These are phyloP conservation scores for Tridacna gigas DNA, from an alignment of 2,888 invertebrate species.

Conservation along the genomic window DNA sequence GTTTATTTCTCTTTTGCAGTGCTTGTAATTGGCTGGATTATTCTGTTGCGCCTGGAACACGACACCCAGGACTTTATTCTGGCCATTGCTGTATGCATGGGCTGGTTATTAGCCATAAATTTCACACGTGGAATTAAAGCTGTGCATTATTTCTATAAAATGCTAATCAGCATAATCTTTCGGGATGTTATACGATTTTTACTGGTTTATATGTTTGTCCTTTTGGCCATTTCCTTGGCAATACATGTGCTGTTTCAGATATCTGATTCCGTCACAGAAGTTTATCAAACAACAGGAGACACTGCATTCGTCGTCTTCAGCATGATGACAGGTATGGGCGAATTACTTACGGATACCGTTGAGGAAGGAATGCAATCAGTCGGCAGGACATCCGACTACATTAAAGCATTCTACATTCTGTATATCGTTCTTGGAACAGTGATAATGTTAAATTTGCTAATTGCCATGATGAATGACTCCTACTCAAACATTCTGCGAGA, in stretches of 20 bases:
- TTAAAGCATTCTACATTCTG: slow-evolving; percentile 76
- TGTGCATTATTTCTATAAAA: slow-evolving; percentile 80
- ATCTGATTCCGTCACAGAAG: slow-evolving; percentile 50
- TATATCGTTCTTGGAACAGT: slow-evolving; percentile 79
- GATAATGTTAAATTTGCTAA: slow-evolving; percentile 77
- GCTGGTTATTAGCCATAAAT: slow-evolving; percentile 79
- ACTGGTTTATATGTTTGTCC: slow-evolving; percentile 79
- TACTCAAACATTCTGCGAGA: slow-evolving; percentile 72
- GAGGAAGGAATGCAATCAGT: slow-evolving; percentile 14
- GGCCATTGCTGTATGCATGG: slow-evolving; percentile 75
- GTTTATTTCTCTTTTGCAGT: slow-evolving; percentile 61
- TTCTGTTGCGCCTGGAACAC: slow-evolving; percentile 56
- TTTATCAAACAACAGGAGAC: slow-evolving; percentile 68
- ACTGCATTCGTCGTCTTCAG: slow-evolving; percentile 80
- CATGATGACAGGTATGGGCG: slow-evolving; percentile 77
- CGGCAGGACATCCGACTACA: slow-evolving; percentile 61
- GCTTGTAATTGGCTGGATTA: slow-evolving; percentile 74
- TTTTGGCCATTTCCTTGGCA: slow-evolving; percentile 81
- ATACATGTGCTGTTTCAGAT: slow-evolving; percentile 77
- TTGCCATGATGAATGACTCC: slow-evolving; percentile 81
- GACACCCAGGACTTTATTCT: slow-evolving; percentile 76
- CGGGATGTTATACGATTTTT: slow-evolving; percentile 79
- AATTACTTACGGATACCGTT: slow-evolving; percentile 46
- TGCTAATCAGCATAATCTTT: slow-evolving; percentile 80
- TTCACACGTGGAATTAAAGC: slow-evolving; percentile 81